Conservation (phyloP, 2,888 invertebrate species). For the Coelopa pilipes region DNA sequence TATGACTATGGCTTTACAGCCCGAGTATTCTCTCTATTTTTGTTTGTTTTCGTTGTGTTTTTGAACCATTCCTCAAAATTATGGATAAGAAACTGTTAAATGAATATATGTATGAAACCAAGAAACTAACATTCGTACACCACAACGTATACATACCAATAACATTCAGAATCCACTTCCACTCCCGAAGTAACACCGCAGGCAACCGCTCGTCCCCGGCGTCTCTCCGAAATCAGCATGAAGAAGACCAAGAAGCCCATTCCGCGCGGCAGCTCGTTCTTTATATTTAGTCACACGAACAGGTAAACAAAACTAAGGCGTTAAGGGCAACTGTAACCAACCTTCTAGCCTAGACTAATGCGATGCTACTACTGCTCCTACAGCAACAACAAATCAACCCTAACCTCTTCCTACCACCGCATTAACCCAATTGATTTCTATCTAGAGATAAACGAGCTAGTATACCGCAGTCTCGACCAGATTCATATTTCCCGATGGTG, state of each 20-base stretch:
- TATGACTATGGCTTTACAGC: neutral
- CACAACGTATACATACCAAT: slow-evolving; percentile 42
- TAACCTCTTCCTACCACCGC: neutral
- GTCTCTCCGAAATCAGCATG: slow-evolving; percentile 87
- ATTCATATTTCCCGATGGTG: no score
- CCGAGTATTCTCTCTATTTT: neutral
- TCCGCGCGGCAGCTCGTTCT: slow-evolving; percentile 90
- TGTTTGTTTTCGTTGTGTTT: neutral
- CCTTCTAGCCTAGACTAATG: no score
- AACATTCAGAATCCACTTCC: slow-evolving; percentile 55
- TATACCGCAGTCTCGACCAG: no score
- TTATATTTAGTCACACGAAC: slow-evolving; percentile 92
- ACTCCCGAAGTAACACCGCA: slow-evolving; percentile 56
- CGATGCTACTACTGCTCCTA: neutral
- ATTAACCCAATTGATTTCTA: neutral
- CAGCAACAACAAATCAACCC: neutral
- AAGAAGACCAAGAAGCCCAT: slow-evolving; percentile 89
- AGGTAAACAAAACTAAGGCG: slow-evolving; percentile 73
- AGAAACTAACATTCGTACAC: no score
- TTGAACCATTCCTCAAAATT: neutral
- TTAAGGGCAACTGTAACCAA: slow-evolving; percentile 6
- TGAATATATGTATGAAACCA: no score
- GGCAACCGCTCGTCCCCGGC: slow-evolving; percentile 79
- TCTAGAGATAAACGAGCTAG: no score
- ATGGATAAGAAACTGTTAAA: neutral